Evolutionary conservation across 1,140 invertebrate genomes (phyloP), one percentile per base, ranked within the genome.

Genomic region (Papilio machaon): DNA sequence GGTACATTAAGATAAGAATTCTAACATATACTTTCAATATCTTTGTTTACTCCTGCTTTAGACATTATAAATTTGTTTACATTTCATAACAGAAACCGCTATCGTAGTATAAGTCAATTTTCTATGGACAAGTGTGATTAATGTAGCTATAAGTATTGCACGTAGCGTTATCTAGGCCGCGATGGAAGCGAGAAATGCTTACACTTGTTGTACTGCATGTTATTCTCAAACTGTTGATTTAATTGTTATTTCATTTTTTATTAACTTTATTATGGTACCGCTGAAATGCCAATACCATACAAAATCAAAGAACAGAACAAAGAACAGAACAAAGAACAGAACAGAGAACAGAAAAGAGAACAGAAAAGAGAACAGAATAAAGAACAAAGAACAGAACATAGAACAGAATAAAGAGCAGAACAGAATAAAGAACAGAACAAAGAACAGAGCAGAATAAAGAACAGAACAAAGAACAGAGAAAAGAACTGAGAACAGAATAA

Each of bases 151-250:
- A 83, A 83, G 84, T 87, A 89, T 88, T 85, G 84, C 58, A 79
- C 79, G 81, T 86, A 67, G 19, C 46, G 52, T 86, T 91, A 94
- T 91, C 91, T 93, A 91, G 91, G 90, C 84, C 92, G 89, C 78
- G 80, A 85, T 80, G 82, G 80, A 81, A 73, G 77, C 86, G 82
- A 87, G 88, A 91, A 89, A 92, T 92, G 90, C 91, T 91, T 94
- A 89, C 92, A 94, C 92, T 94, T 92, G 91, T 90, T 82, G 15
- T 73, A 30, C 1, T n/a, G 58, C 19, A 80, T 73, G 70, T 8
- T 86, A 60, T 80, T 86, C 87, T 87, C 90, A 94, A 94, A 92
- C 81, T 91, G 86, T 54, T 58, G 17, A 74, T n/a, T n/a, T n/a
- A n/a, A n/a, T 0, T 47, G 17, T n/a, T 54, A 17, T 17, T n/a